Percentiles rank a stretch among this genome's conserved stretches.
Evolutionary conservation across 2,113 vertebrate species (phyloP).

Genomic region (Sinosuthora webbiana): DNA sequence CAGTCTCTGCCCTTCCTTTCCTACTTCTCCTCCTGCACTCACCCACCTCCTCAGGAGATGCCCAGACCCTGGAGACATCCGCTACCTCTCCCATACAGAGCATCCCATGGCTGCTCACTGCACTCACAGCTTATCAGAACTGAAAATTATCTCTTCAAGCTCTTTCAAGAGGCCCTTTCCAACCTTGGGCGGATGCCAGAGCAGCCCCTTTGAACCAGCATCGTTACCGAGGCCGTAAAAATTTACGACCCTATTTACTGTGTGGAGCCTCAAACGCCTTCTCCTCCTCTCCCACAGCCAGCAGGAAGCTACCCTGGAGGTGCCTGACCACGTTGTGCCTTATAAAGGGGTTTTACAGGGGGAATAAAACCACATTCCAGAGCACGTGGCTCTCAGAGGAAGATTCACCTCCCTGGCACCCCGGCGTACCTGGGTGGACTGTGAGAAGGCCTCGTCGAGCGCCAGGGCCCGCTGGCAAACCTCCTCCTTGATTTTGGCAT

Average conservation of each 20-base stretch:
- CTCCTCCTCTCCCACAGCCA: background rate
- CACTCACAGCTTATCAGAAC: conserved; percentile 10
- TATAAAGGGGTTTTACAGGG: background rate
- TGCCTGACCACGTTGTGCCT: background rate
- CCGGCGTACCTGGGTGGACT: conserved; percentile 88
- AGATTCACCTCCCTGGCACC: background rate
- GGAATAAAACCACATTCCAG: background rate
- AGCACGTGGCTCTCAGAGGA: background rate
- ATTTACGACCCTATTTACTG: background rate
- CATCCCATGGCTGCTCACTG: background rate
- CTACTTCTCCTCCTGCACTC: background rate
- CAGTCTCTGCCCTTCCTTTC: background rate
- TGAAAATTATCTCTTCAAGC: background rate
- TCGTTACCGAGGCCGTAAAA: background rate
- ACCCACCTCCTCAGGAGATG: background rate
- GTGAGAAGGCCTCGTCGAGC: conserved; percentile 91
- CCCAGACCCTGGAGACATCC: background rate
- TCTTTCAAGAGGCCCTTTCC: background rate
- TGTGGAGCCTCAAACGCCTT: background rate
- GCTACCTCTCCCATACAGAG: background rate
- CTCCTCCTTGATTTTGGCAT: conserved; percentile 89
- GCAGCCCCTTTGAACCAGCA: conserved; percentile 24
- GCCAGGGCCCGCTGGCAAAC: conserved; percentile 86
- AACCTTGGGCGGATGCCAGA: background rate
- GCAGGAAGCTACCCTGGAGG: background rate